Conservation (phyloP, 2,797 vertebrate species). For the Chelmon rostratus region DNA sequence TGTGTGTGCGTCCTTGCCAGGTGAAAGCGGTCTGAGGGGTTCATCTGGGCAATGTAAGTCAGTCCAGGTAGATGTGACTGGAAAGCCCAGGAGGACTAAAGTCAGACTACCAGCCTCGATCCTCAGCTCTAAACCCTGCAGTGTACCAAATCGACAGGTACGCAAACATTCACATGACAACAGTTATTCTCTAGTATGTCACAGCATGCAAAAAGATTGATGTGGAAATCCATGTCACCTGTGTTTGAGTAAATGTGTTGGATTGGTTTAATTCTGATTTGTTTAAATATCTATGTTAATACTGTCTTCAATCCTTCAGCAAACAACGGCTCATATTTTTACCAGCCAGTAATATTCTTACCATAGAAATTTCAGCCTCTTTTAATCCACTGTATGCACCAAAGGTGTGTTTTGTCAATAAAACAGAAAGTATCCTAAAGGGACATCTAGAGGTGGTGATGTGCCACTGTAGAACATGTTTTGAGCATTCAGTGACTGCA, state of each 20-base stretch:
- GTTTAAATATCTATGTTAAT: background rate
- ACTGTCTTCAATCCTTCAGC: background rate
- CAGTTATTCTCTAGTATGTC: background rate
- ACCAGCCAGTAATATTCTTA: background rate
- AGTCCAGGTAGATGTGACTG: constrained; percentile 81
- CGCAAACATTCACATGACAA: background rate
- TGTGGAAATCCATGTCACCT: background rate
- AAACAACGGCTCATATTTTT: background rate
- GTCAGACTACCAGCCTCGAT: constrained; percentile 85
- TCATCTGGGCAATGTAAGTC: constrained; percentile 49
- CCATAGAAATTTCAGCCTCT: background rate
- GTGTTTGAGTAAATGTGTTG: background rate
- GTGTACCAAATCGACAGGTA: constrained; percentile 87
- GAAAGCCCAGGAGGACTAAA: constrained; percentile 81
- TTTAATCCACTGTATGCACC: background rate
- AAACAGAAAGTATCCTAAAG: background rate
- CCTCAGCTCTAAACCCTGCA: constrained; percentile 79
- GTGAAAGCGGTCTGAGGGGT: constrained; percentile 45
- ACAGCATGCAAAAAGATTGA: background rate
- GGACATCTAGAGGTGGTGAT: background rate
- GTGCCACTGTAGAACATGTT: background rate
- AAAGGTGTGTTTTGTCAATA: background rate
- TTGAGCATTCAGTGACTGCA: background rate
- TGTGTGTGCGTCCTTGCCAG: constrained; percentile 40
- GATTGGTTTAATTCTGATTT: background rate